A percentile compares a stretch with the other conserved stretches of the same genome.
These are phyloP conservation scores for Hymenopus coronatus DNA, from an alignment of 2,888 invertebrate species.

Conservation along the genomic window DNA sequence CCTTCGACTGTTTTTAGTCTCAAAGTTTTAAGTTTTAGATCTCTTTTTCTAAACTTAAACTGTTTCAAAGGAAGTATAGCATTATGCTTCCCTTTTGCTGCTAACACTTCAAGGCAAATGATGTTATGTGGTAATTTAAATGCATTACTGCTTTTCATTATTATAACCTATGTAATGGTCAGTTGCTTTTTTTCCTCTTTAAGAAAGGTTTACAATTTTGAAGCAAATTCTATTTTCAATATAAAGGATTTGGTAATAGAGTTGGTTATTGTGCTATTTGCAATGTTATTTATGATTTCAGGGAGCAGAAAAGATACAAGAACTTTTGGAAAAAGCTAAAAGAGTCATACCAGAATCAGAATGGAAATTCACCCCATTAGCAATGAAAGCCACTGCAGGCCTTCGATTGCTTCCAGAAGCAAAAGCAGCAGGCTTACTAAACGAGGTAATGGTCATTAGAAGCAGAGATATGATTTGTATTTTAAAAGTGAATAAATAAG, in stretches of 20 bases:
- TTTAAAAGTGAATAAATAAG: too few species aligned
- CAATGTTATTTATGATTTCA: slow-evolving; percentile 45
- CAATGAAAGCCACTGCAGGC: slow-evolving; percentile 92
- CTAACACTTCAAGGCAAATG: too few species aligned
- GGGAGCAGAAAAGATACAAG: slow-evolving; percentile 72
- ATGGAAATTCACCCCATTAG: slow-evolving; percentile 75
- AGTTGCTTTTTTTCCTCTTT: too few species aligned
- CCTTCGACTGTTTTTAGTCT: too few species aligned
- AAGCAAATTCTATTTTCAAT: background rate
- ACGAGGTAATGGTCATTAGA: slow-evolving; percentile 53
- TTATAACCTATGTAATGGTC: too few species aligned
- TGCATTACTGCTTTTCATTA: too few species aligned
- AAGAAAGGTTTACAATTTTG: background rate
- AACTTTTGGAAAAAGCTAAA: slow-evolving; percentile 73
- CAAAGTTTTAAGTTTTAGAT: too few species aligned
- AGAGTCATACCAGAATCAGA: slow-evolving; percentile 71
- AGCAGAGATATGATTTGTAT: too few species aligned
- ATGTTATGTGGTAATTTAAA: too few species aligned
- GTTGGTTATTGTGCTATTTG: slow-evolving; percentile 4
- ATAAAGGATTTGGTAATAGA: background rate
- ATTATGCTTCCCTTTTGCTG: too few species aligned
- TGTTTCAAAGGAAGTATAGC: too few species aligned
- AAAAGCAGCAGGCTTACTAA: slow-evolving; percentile 67
- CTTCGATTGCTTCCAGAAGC: slow-evolving; percentile 66
- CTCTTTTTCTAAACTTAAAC: too few species aligned